Conservation (phyloP, 2,797 vertebrate genomes). For the Liasis olivaceus region DNA sequence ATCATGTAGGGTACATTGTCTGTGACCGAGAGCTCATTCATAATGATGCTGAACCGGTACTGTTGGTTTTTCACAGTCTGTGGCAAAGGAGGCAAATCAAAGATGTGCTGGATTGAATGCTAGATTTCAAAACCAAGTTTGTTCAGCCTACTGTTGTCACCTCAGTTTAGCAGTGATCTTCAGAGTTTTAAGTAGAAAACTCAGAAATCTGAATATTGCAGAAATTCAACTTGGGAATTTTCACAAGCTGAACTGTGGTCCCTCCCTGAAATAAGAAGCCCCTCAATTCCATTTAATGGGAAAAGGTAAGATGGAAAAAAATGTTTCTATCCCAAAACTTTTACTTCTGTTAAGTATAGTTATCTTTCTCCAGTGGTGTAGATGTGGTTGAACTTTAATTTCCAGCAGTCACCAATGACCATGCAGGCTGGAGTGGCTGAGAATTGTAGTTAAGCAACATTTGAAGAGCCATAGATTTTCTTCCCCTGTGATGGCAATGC, state of each 20-base stretch:
- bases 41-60: conserved; percentile 95
- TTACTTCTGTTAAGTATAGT: not conserved
- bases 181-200: not conserved
- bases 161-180: not conserved
- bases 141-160: not conserved
- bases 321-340: not conserved
- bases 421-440: not conserved
- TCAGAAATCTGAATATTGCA: not conserved
- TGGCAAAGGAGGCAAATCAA: conserved; percentile 24
- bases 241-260: not conserved
- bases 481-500: not conserved
- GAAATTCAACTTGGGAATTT: not conserved
- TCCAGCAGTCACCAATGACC: not conserved
- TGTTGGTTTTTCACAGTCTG: conserved; percentile 91
- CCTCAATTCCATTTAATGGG: not conserved
- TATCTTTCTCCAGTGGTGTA: not conserved
- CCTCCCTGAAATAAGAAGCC: not conserved
- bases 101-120: not conserved
- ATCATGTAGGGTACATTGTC: conserved; percentile 94
- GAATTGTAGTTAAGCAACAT: not conserved
- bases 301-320: not conserved
- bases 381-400: not conserved
- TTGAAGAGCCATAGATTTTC: not conserved
- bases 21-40: conserved; percentile 88
- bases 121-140: not conserved